Conservation (phyloP, 2,888 invertebrate species). For the Sphaerophoria rueppellii region DNA sequence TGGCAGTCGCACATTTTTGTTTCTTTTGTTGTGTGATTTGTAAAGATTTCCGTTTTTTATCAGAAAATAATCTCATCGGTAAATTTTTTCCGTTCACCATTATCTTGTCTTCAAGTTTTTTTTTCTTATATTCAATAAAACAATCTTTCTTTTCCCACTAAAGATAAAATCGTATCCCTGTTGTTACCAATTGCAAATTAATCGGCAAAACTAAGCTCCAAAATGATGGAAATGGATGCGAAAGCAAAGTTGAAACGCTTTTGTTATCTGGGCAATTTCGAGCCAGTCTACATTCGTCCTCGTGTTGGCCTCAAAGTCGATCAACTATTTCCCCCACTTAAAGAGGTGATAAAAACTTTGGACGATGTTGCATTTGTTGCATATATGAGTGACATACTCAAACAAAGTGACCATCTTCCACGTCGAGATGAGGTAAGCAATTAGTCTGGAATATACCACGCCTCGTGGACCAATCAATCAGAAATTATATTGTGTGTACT, state of each 20-base stretch:
- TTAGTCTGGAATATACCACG: conserved; percentile 7
- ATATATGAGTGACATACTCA: conserved; percentile 73
- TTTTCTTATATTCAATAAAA: background rate
- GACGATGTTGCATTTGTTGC: conserved; percentile 72
- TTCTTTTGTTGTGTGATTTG: conserved; percentile 46
- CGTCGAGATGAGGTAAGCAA: conserved; percentile 79
- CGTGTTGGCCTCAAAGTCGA: conserved; percentile 70
- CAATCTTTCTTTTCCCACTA: background rate
- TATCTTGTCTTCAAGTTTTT: background rate
- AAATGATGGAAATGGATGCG: conserved; percentile 38
- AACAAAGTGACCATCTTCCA: conserved; percentile 72
- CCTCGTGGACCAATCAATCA: background rate
- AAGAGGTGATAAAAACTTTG: conserved; percentile 71
- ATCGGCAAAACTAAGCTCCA: background rate
- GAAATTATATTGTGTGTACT: conserved; percentile 28
- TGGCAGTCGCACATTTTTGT: conserved; percentile 25
- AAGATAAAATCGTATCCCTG: background rate
- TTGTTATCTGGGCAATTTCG: conserved; percentile 77
- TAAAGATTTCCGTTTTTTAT: conserved; percentile 27
- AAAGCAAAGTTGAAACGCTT: conserved; percentile 75
- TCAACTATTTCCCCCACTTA: conserved; percentile 64
- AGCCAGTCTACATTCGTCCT: conserved; percentile 76
- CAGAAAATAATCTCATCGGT: background rate
- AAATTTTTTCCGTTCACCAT: background rate
- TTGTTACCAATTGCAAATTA: background rate